Conservation (phyloP, 2,113 vertebrate genomes). For the Gadus macrocephalus region DNA sequence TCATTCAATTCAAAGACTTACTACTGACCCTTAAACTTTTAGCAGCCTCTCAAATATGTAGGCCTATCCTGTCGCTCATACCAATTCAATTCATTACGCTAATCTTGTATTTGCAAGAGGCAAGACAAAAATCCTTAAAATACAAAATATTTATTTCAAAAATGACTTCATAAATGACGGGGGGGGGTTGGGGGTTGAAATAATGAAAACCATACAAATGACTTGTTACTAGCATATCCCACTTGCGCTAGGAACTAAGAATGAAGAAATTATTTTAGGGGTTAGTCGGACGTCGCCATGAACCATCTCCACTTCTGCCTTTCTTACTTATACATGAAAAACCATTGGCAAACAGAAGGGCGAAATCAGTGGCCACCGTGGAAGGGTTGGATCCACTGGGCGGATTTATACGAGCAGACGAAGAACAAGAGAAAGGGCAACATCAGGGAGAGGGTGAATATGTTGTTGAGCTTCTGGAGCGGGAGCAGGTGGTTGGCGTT, state of each 20-base stretch:
- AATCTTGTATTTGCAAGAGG: conserved; percentile 44
- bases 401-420: conserved; percentile 31
- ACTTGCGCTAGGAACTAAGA: conserved; percentile 66
- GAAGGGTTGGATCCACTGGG: conserved; percentile 48
- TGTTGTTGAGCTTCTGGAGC: conserved; percentile 34
- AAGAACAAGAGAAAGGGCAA: conserved; percentile 20
- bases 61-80: neutral
- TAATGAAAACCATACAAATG: conserved; percentile 67
- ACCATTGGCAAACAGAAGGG: conserved; percentile 41
- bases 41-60: conserved; percentile 1
- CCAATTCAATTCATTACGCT: no score
- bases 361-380: conserved; percentile 40
- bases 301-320: conserved; percentile 25
- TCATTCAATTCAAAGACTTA: no score
- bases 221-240: conserved; percentile 70
- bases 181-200: conserved; percentile 8
- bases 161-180: conserved; percentile 62
- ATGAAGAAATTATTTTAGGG: conserved; percentile 48
- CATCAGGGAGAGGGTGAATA: conserved; percentile 49
- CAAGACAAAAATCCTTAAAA: conserved; percentile 64
- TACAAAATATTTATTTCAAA: conserved; percentile 77
- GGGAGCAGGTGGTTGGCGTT: conserved; percentile 56
- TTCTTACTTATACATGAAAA: conserved; percentile 45
- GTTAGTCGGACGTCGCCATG: conserved; percentile 35
- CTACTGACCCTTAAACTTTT: no score